Percentiles rank a stretch among this genome's conserved stretches.
Evolutionary conservation across 2,113 vertebrate genomes (phyloP).

Genomic region (Pavo muticus): DNA sequence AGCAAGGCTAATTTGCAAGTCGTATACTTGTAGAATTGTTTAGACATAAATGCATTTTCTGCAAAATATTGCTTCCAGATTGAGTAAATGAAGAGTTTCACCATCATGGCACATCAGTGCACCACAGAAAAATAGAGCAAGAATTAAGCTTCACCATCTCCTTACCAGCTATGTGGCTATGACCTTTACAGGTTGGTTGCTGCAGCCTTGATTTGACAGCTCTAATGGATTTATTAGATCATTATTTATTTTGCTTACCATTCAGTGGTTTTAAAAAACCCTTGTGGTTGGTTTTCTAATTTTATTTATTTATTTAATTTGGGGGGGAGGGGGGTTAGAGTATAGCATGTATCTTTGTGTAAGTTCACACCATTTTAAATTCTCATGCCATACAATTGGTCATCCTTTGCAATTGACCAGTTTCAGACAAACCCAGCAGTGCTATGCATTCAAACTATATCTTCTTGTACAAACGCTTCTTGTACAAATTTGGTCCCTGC

Average conservation of each 20-base stretch:
- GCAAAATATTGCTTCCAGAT: neutral
- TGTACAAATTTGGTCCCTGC: neutral
- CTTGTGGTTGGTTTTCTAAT: neutral
- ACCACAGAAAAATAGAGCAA: neutral
- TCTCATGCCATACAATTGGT: neutral
- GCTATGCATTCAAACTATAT: neutral
- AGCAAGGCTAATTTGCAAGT: neutral
- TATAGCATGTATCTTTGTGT: no score
- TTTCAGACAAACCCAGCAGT: neutral
- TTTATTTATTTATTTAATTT: neutral
- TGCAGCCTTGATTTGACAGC: neutral
- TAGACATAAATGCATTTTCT: neutral
- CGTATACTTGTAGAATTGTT: neutral
- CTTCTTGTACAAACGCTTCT: neutral
- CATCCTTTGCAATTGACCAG: neutral
- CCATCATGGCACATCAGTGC: neutral
- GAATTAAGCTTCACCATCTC: neutral
- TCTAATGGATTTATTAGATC: neutral
- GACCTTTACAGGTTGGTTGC: neutral
- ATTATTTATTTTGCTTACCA: neutral
- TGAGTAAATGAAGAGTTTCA: neutral
- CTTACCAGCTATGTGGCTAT: neutral
- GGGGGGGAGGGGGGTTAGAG: neutral
- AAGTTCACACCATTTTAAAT: neutral
- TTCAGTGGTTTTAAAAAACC: neutral